These are phyloP conservation scores for Trypoxylon attenuatum DNA, from an alignment of 2,888 invertebrate species.

Conservation along the genomic window DNA sequence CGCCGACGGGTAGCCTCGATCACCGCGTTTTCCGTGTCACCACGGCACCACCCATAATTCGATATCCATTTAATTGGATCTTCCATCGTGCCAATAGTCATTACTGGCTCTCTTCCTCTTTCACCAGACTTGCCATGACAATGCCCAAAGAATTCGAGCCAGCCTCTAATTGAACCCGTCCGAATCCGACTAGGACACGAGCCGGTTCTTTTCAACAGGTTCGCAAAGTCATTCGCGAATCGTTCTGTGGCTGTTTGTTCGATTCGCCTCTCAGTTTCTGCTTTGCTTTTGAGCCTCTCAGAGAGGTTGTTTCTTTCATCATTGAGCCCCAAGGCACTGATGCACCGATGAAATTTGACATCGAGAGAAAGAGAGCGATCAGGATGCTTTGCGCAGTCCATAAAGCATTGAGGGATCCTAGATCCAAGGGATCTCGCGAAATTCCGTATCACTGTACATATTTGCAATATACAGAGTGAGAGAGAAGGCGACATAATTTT, in stretches of 20 bases:
- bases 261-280: too few relatives aligned
- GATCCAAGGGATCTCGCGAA: slow-evolving; percentile 1
- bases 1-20: not conserved
- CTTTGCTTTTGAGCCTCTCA: too few relatives aligned
- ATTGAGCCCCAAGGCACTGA: slow-evolving; percentile 12
- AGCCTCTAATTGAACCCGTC: too few relatives aligned
- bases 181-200: too few relatives aligned
- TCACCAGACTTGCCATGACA: not conserved
- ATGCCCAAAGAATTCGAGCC: too few relatives aligned
- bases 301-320: too few relatives aligned
- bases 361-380: too few relatives aligned
- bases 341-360: slow-evolving; percentile 35
- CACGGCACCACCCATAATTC: not conserved
- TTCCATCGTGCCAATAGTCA: not conserved
- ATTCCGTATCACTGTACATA: not conserved
- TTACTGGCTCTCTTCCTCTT: not conserved
- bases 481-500: too few relatives aligned
- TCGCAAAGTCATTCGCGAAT: too few relatives aligned
- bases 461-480: not conserved
- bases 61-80: slow-evolving; percentile 5
- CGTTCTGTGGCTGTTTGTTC: too few relatives aligned
- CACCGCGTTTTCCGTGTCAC: slow-evolving; percentile 11
- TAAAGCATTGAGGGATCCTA: not conserved
- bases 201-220: too few relatives aligned
- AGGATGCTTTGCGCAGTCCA: slow-evolving; percentile 15